Evolutionary conservation across 2,113 vertebrate species (phyloP).

Genomic region (Ranitomeya imitator): DNA sequence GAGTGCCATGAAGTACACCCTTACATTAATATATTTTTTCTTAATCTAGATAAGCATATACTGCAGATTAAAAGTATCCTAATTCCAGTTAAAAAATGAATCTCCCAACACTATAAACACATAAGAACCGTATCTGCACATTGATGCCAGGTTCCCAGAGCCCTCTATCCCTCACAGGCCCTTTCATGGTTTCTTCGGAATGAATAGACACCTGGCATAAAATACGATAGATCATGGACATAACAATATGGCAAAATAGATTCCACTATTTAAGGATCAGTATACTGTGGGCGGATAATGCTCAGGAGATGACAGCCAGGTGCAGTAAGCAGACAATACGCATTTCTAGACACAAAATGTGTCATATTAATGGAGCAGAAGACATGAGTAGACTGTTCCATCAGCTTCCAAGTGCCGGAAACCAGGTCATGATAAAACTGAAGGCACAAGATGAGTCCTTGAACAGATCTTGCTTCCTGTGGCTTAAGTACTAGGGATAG

Average conservation of each 20-base stretch:
- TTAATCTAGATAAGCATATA: no score
- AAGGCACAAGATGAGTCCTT: not conserved
- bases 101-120: no score
- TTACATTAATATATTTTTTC: no score
- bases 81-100: no score
- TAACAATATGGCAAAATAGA: not conserved
- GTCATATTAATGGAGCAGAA: not conserved
- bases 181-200: no score
- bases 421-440: not conserved
- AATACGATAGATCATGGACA: not conserved
- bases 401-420: not conserved
- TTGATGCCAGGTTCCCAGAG: no score
- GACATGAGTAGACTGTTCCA: not conserved
- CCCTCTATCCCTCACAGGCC: no score
- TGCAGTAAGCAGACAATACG: not conserved
- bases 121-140: no score
- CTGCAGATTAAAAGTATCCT: no score
- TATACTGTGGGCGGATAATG: not conserved
- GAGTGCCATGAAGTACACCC: no score
- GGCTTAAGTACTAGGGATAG: not conserved
- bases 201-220: no score
- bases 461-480: not conserved
- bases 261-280: not conserved
- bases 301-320: not conserved
- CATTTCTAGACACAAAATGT: not conserved